Percentiles rank a stretch among this genome's conserved stretches.
These are phyloP conservation scores for Grammomys surdaster DNA, from an alignment of 2,113 vertebrate genomes.

Conservation along the genomic window DNA sequence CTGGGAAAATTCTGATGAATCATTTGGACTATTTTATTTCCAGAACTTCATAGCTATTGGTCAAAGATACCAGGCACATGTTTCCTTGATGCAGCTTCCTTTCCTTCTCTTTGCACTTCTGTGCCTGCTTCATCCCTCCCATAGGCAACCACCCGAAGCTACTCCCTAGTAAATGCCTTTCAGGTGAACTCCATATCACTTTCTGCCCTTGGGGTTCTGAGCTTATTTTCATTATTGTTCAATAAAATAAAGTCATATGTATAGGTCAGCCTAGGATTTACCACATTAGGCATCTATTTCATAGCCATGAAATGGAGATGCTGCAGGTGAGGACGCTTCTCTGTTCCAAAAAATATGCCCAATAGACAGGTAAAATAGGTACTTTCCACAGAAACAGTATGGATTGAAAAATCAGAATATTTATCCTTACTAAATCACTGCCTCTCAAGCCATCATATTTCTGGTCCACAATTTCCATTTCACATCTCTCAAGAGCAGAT, in stretches of 20 bases:
- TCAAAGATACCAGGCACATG: not conserved
- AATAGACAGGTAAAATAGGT: not conserved
- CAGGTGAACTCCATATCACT: not conserved
- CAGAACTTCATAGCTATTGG: not conserved
- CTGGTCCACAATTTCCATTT: not conserved
- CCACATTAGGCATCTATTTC: not conserved
- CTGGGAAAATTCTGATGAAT: not conserved
- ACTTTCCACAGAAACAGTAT: not conserved
- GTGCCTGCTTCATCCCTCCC: not conserved
- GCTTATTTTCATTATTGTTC: not conserved
- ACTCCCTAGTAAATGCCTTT: not conserved
- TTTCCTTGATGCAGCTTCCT: not conserved
- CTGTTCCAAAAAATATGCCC: not conserved
- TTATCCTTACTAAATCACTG: not conserved
- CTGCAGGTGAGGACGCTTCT: not conserved
- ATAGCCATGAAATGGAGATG: not conserved
- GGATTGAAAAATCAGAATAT: slow-evolving; percentile 42
- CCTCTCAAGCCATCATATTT: slow-evolving; percentile 17
- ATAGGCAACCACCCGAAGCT: not conserved
- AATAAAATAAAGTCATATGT: not conserved
- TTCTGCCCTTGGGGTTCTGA: not conserved
- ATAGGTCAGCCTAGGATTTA: not conserved
- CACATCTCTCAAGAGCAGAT: not conserved
- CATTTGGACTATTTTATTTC: not conserved
- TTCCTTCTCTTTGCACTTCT: not conserved